phyloP scores from a whole-genome alignment of 2,113 vertebrate genomes.

The Hypanus sabinus region DNA sequence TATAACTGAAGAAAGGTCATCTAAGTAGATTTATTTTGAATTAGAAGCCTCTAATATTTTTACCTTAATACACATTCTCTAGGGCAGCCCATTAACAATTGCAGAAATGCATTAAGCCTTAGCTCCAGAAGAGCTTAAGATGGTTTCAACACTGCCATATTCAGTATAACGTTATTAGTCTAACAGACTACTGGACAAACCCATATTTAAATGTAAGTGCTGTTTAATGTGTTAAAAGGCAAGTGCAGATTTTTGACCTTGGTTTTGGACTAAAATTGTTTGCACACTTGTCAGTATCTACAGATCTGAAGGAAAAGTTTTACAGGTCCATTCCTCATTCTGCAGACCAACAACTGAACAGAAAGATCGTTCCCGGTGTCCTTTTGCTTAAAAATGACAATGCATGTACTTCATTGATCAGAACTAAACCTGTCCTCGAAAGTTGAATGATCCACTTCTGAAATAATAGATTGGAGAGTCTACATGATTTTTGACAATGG shows the following conservation, averaged over 20 bases:
- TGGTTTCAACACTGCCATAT: constrained; percentile 48
- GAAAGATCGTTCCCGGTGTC: background rate
- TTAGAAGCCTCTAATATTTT: constrained; percentile 47
- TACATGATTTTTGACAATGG: background rate
- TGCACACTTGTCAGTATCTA: background rate
- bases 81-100: constrained; percentile 49
- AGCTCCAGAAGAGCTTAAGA: constrained; percentile 52
- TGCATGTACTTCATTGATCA: no score
- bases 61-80: constrained; percentile 47
- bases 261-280: constrained; percentile 22
- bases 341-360: background rate
- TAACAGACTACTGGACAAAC: constrained; percentile 27
- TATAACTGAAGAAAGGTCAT: constrained; percentile 40
- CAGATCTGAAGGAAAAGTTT: background rate
- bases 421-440: background rate
- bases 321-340: background rate
- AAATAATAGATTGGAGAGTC: background rate
- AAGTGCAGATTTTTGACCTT: constrained; percentile 6
- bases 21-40: constrained; percentile 43
- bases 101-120: constrained; percentile 50
- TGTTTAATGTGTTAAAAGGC: constrained; percentile 24
- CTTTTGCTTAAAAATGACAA: background rate
- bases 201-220: constrained; percentile 17
- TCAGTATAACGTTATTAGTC: constrained; percentile 49
- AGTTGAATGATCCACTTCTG: background rate